Base-by-base conservation (phyloP, 2,888 invertebrate genomes). In the Saturnia japonica region DNA sequence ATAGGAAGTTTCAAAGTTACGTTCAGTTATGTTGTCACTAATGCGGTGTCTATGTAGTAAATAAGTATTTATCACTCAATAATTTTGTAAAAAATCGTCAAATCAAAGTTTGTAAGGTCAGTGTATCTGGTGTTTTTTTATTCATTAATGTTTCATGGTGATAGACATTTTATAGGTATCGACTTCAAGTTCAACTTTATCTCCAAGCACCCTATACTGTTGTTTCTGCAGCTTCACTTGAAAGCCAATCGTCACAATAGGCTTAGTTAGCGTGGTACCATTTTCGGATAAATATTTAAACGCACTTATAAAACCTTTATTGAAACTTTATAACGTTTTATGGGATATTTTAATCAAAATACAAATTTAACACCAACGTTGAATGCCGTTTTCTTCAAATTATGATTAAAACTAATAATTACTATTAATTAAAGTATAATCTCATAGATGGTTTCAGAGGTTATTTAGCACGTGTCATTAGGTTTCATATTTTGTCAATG, bases 381-480 rank as follows among this genome's bases (percentile, higher is more conserved):
- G 2, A 25, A 54, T 22, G 9, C 11, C 7, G 22, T 54, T n/a
- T 14, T 4, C 3, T 60, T 12, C 12, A 25, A 25, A 60, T 54
- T 22, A 60, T 14, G 11, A 14, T 14, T 28, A 22, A 60, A 25
- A 11, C 14, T 28, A 60, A 28, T 60, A 28, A 11, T 60, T 60
- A 28, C 14, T 4, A 14, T 28, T 0, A 57, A 57, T 25, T 57
- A 25, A 57, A 57, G 25, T 54, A 54, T 11, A 25, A 25, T 6
- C 28, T 25, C 4, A 28, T 22, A 54, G 0, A 54, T 11, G 54
- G 11, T 51, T 19, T 2, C 47, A 51, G 19, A 19, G 2, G 19
- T 25, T 60, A 28, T 60, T 28, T 60, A 40, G 51, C 34, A 68
- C 64, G 68, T 70, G 68, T 70, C 57, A 57, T 28, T n/a, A 70